Evolutionary conservation across 2,888 invertebrate species (phyloP).

Genomic region (Oithona nana): DNA sequence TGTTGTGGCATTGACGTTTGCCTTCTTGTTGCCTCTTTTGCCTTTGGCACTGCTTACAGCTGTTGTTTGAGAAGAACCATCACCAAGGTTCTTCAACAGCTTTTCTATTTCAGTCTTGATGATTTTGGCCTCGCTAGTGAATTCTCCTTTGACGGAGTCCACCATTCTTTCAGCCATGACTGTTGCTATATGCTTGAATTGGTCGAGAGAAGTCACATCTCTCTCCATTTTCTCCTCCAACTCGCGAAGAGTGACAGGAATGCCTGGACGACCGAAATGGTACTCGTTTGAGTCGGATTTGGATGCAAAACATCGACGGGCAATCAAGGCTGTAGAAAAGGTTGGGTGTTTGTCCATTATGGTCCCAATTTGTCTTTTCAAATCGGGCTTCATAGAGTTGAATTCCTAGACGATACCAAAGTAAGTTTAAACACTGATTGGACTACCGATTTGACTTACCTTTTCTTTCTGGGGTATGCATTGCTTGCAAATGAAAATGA

Average conservation of each 20-base stretch:
- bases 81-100: not conserved
- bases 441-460: not conserved
- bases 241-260: not conserved
- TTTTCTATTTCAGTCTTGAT: not conserved
- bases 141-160: not conserved
- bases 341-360: not conserved
- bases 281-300: not conserved
- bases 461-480: not conserved
- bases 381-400: not conserved
- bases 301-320: not conserved
- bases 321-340: not conserved
- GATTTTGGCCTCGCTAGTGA: not conserved
- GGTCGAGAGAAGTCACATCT: not conserved
- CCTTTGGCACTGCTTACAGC: not conserved
- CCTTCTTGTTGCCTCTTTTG: not conserved
- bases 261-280: not conserved
- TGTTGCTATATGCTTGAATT: not conserved
- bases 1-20: not conserved
- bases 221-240: not conserved
- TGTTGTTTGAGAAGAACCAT: too few relatives aligned
- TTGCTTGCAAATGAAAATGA: not conserved
- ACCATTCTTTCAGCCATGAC: not conserved
- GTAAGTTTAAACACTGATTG: not conserved
- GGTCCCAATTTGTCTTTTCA: not conserved
- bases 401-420: not conserved